These are phyloP conservation scores for Proisotoma minuta DNA, from an alignment of 2,888 invertebrate genomes.

Conservation along the genomic window DNA sequence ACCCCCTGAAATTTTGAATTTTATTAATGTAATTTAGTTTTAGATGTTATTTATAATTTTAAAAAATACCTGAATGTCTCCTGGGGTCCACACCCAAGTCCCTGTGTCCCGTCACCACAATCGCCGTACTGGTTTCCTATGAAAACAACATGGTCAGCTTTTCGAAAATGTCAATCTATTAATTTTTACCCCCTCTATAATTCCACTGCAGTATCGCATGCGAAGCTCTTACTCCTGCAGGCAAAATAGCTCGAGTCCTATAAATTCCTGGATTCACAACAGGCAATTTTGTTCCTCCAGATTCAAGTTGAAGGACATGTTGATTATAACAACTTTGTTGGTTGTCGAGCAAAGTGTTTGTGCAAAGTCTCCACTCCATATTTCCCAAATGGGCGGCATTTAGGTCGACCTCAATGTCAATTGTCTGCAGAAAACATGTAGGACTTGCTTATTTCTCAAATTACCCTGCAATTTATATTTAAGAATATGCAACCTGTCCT, in stretches of 20 bases:
- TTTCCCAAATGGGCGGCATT: background rate
- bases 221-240: background rate
- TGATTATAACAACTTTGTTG: slow-evolving; percentile 28
- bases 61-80: too few relatives aligned
- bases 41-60: too few relatives aligned
- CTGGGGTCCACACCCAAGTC: background rate
- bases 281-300: slow-evolving; percentile 19
- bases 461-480: background rate
- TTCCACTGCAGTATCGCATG: background rate
- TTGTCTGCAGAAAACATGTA: background rate
- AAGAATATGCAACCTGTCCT: slow-evolving; percentile 15
- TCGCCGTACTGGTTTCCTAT: background rate
- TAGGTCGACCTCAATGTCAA: slow-evolving; percentile 1
- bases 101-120: background rate
- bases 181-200: background rate
- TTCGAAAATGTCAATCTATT: background rate
- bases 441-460: background rate
- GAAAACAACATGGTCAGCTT: background rate
- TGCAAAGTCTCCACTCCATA: slow-evolving; percentile 29
- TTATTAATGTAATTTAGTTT: too few relatives aligned
- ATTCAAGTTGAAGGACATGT: slow-evolving; percentile 30
- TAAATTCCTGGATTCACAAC: background rate
- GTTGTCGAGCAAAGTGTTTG: slow-evolving; percentile 30
- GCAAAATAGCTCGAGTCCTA: background rate
- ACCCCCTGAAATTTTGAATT: too few relatives aligned